phyloP scores from a whole-genome alignment of 2,888 invertebrate species.

The Heteropelma amictum region DNA sequence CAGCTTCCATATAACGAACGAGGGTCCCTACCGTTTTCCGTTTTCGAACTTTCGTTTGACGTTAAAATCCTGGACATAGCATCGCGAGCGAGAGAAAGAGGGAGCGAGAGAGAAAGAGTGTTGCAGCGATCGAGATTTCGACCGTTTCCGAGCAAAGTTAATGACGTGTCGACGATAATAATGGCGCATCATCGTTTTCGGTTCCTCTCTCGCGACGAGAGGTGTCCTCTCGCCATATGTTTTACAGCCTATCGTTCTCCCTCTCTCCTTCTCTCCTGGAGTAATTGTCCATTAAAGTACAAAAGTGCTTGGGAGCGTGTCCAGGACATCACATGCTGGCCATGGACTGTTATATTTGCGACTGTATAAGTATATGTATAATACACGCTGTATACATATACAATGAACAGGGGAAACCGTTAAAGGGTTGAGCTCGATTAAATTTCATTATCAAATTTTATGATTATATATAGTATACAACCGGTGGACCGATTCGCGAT shows the following conservation, averaged over 20 bases:
- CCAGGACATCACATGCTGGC: conserved; percentile 25
- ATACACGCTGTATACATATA: conserved; percentile 29
- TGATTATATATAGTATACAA: conserved; percentile 74
- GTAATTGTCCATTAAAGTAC: conserved; percentile 76
- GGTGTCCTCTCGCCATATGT: conserved; percentile 72
- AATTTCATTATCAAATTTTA: conserved; percentile 77
- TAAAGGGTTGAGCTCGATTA: conserved; percentile 71
- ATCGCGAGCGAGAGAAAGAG: conserved; percentile 4
- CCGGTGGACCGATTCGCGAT: conserved; percentile 48
- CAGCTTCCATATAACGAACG: conserved; percentile 37
- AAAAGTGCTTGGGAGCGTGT: conserved; percentile 52
- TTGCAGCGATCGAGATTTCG: conserved; percentile 31
- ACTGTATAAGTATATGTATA: not conserved
- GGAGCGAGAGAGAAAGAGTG: not conserved
- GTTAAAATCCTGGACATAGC: conserved; percentile 62
- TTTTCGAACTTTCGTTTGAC: conserved; percentile 66
- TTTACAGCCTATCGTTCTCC: conserved; percentile 64
- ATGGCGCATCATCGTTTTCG: conserved; percentile 72
- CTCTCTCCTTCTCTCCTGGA: conserved; percentile 47
- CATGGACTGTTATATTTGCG: not conserved
- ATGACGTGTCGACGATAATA: conserved; percentile 76
- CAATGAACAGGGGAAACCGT: conserved; percentile 67
- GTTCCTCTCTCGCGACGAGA: conserved; percentile 60
- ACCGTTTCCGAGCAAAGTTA: conserved; percentile 66
- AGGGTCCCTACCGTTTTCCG: conserved; percentile 58